Evolutionary conservation across 2,113 vertebrate species (phyloP).

Genomic region (Tretioscincus oriximinensis): DNA sequence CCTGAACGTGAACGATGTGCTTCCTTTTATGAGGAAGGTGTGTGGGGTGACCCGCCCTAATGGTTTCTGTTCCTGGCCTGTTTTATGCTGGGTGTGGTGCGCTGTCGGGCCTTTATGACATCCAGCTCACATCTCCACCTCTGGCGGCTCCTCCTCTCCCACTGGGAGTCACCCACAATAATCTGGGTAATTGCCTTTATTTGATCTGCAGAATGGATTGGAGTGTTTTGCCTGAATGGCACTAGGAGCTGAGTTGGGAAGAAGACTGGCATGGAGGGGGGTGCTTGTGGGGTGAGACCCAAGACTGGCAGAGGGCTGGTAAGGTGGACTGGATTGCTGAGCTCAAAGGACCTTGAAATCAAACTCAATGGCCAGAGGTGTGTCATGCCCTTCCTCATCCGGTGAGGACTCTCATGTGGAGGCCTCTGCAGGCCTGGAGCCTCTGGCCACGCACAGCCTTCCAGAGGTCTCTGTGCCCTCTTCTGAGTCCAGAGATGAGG

Average conservation of each 20-base stretch:
- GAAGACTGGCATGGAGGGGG: neutral
- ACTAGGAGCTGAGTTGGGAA: slow-evolving; percentile 51
- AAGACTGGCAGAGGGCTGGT: neutral
- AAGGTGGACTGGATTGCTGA: neutral
- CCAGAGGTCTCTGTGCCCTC: no score
- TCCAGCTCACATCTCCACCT: slow-evolving; percentile 69
- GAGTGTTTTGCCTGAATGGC: slow-evolving; percentile 63
- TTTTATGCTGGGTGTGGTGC: slow-evolving; percentile 79
- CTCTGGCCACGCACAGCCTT: no score
- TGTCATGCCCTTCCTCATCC: no score
- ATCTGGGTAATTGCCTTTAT: slow-evolving; percentile 75
- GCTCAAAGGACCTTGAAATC: neutral
- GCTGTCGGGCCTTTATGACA: slow-evolving; percentile 62
- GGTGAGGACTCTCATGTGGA: no score
- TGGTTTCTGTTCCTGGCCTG: slow-evolving; percentile 83
- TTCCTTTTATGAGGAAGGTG: slow-evolving; percentile 73
- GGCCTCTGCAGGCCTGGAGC: no score
- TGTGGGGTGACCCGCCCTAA: slow-evolving; percentile 76
- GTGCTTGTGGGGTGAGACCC: neutral
- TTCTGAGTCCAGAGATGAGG: no score
- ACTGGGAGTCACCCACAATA: slow-evolving; percentile 77
- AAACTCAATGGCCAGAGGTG: no score
- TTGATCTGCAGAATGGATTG: slow-evolving; percentile 69
- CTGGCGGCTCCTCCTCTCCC: slow-evolving; percentile 72
- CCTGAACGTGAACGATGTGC: slow-evolving; percentile 60